Evolutionary conservation across 2,888 invertebrate genomes (phyloP).

Genomic region (Brachypalpus laphriformis): DNA sequence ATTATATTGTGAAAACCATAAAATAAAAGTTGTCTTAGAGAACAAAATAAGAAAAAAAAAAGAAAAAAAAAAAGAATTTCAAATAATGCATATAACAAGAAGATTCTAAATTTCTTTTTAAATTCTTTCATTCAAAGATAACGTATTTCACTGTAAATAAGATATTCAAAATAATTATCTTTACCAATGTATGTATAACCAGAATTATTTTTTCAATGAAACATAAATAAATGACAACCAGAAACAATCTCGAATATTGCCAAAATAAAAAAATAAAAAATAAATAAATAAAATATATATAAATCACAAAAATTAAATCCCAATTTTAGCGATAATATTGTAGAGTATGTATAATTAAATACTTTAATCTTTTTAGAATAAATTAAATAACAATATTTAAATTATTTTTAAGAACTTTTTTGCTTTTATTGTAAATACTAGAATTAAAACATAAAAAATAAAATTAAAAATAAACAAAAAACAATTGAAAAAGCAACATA

Average conservation of each 20-base stretch:
- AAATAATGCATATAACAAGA: too few relatives aligned
- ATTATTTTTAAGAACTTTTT: conserved; percentile 13
- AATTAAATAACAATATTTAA: conserved; percentile 18
- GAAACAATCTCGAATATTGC: conserved; percentile 53
- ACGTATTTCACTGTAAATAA: conserved; percentile 35
- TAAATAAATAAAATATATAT: conserved; percentile 3
- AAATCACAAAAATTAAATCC: neutral
- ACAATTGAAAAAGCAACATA: neutral
- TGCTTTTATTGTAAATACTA: conserved; percentile 56
- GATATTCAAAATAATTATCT: neutral
- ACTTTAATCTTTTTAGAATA: conserved; percentile 44
- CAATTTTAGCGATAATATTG: conserved; percentile 29
- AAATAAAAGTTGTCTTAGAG: too few relatives aligned
- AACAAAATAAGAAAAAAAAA: neutral
- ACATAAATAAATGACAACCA: conserved; percentile 29
- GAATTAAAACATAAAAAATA: conserved; percentile 4
- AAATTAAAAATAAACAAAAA: neutral
- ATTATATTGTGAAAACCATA: neutral
- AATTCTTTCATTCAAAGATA: neutral
- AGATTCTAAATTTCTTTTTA: neutral
- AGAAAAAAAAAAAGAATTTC: neutral
- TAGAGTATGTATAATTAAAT: conserved; percentile 29
- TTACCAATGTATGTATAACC: conserved; percentile 18
- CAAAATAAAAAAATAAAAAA: conserved; percentile 29
- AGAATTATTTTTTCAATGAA: conserved; percentile 58